phyloP scores from a whole-genome alignment of 2,797 vertebrate species.

The Schizopygopsis pylzovi region DNA sequence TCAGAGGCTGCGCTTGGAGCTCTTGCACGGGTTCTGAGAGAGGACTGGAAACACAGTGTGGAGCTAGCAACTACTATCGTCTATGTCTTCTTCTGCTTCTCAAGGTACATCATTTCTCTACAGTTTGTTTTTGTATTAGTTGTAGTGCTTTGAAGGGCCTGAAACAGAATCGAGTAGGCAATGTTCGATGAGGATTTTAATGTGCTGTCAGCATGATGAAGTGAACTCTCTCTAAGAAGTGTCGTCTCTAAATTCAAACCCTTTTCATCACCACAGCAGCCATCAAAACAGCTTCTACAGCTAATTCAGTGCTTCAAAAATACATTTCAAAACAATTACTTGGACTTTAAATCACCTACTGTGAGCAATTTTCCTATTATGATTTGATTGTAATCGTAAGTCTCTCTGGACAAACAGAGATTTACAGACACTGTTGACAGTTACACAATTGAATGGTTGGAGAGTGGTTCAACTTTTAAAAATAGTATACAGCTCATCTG shows the following conservation, averaged over 20 bases:
- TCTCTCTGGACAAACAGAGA: background rate
- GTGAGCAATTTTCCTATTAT: background rate
- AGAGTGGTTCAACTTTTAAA: background rate
- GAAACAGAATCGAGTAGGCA: background rate
- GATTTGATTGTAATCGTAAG: background rate
- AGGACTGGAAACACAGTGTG: slow-evolving; percentile 94
- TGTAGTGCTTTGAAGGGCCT: background rate
- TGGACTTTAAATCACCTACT: background rate
- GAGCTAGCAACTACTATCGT: slow-evolving; percentile 93
- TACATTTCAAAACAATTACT: background rate
- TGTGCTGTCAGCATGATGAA: background rate
- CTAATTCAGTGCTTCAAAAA: background rate
- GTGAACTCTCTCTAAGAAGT: background rate
- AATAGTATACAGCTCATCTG: background rate
- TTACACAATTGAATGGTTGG: background rate
- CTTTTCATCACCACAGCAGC: background rate
- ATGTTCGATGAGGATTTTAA: background rate
- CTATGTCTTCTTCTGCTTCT: slow-evolving; percentile 94
- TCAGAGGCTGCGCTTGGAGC: slow-evolving; percentile 87
- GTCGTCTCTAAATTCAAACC: background rate
- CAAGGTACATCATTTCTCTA: slow-evolving; percentile 77
- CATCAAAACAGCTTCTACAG: background rate
- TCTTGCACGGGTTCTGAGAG: slow-evolving; percentile 88
- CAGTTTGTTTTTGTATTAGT: slow-evolving; percentile 10
- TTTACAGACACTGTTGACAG: background rate